Evolutionary conservation across 2,113 vertebrate genomes (phyloP).

Genomic region (Cyphomyrus plagiostoma): DNA sequence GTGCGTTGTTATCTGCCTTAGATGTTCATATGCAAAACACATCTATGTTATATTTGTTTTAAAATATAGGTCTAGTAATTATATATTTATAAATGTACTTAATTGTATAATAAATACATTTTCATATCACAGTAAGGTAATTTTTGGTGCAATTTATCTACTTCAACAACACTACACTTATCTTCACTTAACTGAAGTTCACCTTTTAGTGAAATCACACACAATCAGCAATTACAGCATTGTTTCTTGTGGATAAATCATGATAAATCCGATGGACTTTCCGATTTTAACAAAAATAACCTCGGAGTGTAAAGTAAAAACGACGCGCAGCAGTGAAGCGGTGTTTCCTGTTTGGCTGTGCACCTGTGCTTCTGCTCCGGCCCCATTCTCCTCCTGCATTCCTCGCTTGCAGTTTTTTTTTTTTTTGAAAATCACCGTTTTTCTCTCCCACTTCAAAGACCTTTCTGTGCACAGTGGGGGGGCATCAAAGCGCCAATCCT

Average conservation of each 20-base stretch:
- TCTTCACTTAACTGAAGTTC: not conserved
- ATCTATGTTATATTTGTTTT: not conserved
- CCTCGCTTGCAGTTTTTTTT: slow-evolving; percentile 29
- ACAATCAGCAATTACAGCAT: not conserved
- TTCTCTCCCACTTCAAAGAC: slow-evolving; percentile 66
- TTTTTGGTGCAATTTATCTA: not conserved
- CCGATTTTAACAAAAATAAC: not conserved
- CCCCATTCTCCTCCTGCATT: slow-evolving; percentile 12
- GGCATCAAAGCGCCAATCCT: slow-evolving; percentile 72
- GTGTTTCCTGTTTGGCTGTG: not conserved
- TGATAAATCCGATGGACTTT: not conserved
- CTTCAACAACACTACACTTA: not conserved
- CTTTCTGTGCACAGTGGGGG: slow-evolving; percentile 68
- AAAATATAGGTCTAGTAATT: not conserved
- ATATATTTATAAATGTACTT: not conserved
- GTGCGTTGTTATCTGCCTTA: not conserved
- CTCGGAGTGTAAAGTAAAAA: not conserved
- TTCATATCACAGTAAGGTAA: not conserved
- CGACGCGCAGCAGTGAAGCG: not conserved
- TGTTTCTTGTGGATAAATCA: not conserved
- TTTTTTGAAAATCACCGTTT: slow-evolving; percentile 55
- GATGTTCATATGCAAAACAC: not conserved
- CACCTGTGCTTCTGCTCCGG: not conserved
- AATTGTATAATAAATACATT: not conserved
- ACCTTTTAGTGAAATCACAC: not conserved